Evolutionary conservation across 2,888 invertebrate species (phyloP).

Genomic region (Conus canariensis): DNA sequence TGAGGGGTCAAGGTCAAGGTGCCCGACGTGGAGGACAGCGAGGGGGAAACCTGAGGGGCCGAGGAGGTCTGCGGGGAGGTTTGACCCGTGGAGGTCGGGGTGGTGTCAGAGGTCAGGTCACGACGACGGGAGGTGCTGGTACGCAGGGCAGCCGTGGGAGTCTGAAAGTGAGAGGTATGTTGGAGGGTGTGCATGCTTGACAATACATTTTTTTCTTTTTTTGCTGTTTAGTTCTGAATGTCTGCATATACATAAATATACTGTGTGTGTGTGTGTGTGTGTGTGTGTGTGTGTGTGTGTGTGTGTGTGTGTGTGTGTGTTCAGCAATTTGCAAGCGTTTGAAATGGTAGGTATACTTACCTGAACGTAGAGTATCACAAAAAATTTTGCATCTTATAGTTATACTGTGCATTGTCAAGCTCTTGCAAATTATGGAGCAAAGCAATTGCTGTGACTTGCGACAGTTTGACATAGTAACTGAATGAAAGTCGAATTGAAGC

Average conservation of each 20-base stretch:
- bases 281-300: too few species aligned
- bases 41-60: not conserved
- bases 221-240: not conserved
- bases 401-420: too few species aligned
- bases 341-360: too few species aligned
- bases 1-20: constrained; percentile 10
- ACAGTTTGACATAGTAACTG: too few species aligned
- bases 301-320: too few species aligned
- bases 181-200: not conserved
- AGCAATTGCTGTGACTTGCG: too few species aligned
- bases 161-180: constrained; percentile 3
- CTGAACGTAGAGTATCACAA: too few species aligned
- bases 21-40: not conserved
- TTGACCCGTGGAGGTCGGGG: not conserved
- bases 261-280: too few species aligned
- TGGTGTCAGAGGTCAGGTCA: not conserved
- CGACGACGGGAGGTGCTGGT: not conserved
- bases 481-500: too few species aligned
- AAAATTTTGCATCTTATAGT: too few species aligned
- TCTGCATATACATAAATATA: not conserved
- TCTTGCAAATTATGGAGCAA: too few species aligned
- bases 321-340: too few species aligned
- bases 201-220: not conserved
- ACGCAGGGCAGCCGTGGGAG: not conserved
- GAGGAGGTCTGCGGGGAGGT: not conserved